A percentile compares a stretch with the other conserved stretches of the same genome.
Conservation (phyloP, 2,888 invertebrate species). For the Dasypolia templi region DNA sequence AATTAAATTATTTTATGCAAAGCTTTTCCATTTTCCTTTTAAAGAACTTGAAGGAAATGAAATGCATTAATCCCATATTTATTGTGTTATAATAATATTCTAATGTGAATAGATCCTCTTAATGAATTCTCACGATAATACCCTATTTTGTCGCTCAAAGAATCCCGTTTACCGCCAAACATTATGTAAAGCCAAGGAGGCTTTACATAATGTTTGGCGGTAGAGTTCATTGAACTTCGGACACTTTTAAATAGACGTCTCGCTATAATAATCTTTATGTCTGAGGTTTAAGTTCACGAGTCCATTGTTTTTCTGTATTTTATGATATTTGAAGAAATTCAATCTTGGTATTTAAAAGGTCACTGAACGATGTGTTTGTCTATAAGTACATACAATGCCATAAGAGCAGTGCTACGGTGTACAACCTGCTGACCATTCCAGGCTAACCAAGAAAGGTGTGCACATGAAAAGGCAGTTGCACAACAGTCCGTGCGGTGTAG, state of each 20-base stretch:
- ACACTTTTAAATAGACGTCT: constrained; percentile 37
- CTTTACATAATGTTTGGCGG: no score
- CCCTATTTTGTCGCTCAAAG: constrained; percentile 57
- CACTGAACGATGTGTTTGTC: constrained; percentile 4
- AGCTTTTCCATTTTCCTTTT: constrained; percentile 32
- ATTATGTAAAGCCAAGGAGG: constrained; percentile 56
- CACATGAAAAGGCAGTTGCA: constrained; percentile 66
- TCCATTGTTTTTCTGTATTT: constrained; percentile 36
- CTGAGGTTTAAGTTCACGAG: constrained; percentile 34
- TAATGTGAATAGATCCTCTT: constrained; percentile 30
- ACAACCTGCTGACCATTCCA: constrained; percentile 36
- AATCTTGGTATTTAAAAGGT: constrained; percentile 9
- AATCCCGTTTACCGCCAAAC: constrained; percentile 53
- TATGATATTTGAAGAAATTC: neutral
- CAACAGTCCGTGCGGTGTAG: constrained; percentile 74
- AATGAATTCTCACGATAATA: constrained; percentile 60
- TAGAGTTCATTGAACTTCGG: constrained; percentile 64
- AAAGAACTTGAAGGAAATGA: constrained; percentile 14
- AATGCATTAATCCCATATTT: no score
- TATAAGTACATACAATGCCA: neutral
- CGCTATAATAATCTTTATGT: constrained; percentile 34
- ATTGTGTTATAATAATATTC: constrained; percentile 12
- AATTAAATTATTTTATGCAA: constrained; percentile 31
- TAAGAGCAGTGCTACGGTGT: constrained; percentile 18
- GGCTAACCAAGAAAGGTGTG: constrained; percentile 41